Conservation (phyloP, 2,797 vertebrate species). For the Chanos chanos region DNA sequence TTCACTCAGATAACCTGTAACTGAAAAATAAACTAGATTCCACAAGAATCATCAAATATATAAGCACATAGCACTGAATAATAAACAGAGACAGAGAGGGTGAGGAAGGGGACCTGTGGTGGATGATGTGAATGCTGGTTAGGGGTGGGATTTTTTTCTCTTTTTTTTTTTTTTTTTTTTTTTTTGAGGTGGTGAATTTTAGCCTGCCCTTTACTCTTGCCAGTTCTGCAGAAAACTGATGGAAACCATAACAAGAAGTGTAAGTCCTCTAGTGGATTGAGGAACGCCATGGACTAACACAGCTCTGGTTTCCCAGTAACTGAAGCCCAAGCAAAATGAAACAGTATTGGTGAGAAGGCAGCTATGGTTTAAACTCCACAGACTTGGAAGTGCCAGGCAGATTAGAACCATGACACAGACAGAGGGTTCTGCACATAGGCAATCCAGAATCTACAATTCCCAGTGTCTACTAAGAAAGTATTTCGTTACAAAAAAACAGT, state of each 20-base stretch:
- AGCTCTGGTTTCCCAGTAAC: constrained; percentile 68
- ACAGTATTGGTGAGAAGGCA: constrained; percentile 22
- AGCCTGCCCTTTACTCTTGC: constrained; percentile 24
- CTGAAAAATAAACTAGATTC: too few relatives aligned
- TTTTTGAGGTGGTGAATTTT: constrained; percentile 4
- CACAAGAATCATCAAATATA: too few relatives aligned
- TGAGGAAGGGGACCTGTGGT: neutral
- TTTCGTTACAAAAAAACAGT: too few relatives aligned
- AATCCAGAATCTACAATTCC: too few relatives aligned
- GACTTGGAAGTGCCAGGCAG: neutral
- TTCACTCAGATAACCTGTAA: too few relatives aligned
- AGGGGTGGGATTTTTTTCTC: neutral
- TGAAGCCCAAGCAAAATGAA: constrained; percentile 47
- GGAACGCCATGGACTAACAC: constrained; percentile 65
- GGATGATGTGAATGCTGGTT: neutral
- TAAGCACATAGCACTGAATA: too few relatives aligned
- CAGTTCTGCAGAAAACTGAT: constrained; percentile 60
- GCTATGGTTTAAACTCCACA: constrained; percentile 14
- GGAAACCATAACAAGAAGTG: constrained; percentile 68
- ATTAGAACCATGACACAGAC: constrained; percentile 14
- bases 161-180: too few relatives aligned
- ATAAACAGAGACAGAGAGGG: constrained; percentile 17
- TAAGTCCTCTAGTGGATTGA: constrained; percentile 61
- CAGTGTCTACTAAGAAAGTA: too few relatives aligned
- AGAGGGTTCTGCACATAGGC: too few relatives aligned